Conservation (phyloP, 2,113 vertebrate genomes). For the Trematocara variabile region DNA sequence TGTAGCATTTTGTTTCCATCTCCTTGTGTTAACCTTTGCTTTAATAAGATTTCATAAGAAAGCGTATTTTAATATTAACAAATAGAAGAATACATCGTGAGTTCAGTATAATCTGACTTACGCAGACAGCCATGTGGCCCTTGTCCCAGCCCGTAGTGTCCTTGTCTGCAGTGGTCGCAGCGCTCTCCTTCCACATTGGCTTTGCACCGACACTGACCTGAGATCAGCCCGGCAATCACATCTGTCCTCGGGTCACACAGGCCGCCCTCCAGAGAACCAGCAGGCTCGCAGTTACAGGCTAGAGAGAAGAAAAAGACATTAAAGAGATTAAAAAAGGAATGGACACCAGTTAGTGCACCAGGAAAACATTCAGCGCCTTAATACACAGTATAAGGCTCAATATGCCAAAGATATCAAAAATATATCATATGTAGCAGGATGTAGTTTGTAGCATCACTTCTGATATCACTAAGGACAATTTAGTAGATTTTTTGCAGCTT, state of each 20-base stretch:
- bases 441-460: not conserved
- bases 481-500: not conserved
- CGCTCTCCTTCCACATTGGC: conserved; percentile 87
- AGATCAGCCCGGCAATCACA: conserved; percentile 82
- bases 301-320: not conserved
- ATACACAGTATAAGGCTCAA: not conserved
- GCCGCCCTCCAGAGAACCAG: conserved; percentile 85
- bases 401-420: not conserved
- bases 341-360: not conserved
- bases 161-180: conserved; percentile 90
- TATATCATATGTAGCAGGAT: not conserved
- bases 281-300: conserved; percentile 90
- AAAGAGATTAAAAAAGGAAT: not conserved
- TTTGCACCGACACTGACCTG: conserved; percentile 95
- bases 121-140: conserved; percentile 85
- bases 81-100: not conserved
- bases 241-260: conserved; percentile 88
- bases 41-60: not conserved
- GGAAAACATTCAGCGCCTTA: not conserved
- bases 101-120: conserved; percentile 68
- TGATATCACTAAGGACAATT: not conserved
- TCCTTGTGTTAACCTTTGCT: not conserved
- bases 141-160: conserved; percentile 84
- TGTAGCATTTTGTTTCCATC: not conserved
- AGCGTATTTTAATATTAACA: not conserved